Evolutionary conservation across 2,797 vertebrate species (phyloP), one percentile per base, ranked within the genome.

Genomic region (Trematocara caparti): DNA sequence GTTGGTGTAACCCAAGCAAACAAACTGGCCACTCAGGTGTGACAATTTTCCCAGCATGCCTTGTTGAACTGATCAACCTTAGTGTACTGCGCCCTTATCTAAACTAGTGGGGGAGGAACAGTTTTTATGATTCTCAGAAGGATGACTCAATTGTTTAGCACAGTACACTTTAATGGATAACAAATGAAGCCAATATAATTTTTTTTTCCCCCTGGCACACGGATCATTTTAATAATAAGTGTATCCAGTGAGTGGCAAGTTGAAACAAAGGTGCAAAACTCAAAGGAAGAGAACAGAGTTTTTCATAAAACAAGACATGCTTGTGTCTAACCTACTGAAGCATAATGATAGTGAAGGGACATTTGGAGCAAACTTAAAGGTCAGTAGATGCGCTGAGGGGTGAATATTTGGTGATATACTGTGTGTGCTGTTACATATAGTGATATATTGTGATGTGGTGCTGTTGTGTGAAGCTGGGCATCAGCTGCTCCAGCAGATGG

Each of bases 401-500:
- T 17, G 40, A 45, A 72, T 79, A 90, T 75, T 57, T 79, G 76
- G 49, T n/a, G 36, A 38, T 76, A 12, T 36, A 59, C 55, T 0
- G 0, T 12, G 55, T 0, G 32, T n/a, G 55, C 55, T 7, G 55
- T 7, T 34, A 59, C 55, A 59, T 59, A 59, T 59, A 73, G 77
- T 77, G 49, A 57, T 73, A 89, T 76, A 73, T 78, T 78, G 43
- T 19, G 40, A 38, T 73, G 34, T 10, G 78, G 79, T 80, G 55
- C 53, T 72, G 78, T 83, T 72, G 83, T 75, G 76, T 74, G 75
- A 77, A 86, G 78, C 76, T 83, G 82, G 76, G 80, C 24, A 86
- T 94, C 90, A 93, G 92, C 94, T 92, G 92, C 86, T 87, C 83
- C 82, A 40, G 78, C 90, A 93, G 94, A 90, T 69, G 75, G 83